phyloP scores from a whole-genome alignment of 2,113 vertebrate species.

The Synchiropus splendidus region DNA sequence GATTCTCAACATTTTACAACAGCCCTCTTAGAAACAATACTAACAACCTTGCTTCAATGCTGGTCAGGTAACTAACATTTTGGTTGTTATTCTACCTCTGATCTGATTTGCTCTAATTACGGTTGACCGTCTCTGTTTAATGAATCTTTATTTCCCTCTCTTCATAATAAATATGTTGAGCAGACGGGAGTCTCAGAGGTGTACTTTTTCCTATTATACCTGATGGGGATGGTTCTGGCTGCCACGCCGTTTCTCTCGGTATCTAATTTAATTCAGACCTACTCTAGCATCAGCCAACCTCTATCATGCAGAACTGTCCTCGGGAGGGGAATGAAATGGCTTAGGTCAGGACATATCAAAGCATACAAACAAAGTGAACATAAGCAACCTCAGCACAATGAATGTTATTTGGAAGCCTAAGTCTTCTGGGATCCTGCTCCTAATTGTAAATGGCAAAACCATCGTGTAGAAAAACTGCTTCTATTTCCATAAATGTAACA shows the following conservation, averaged over 20 bases:
- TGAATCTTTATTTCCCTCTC: neutral
- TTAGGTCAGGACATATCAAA: conserved; percentile 31
- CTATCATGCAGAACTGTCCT: conserved; percentile 32
- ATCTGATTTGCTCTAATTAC: too few relatives aligned
- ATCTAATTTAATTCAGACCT: conserved; percentile 40
- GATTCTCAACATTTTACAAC: too few relatives aligned
- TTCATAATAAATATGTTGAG: conserved; percentile 1
- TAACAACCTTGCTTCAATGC: too few relatives aligned
- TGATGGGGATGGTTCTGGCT: conserved; percentile 24
- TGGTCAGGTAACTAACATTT: too few relatives aligned
- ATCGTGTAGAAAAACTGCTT: conserved; percentile 4
- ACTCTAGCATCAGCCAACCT: conserved; percentile 31
- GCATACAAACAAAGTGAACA: conserved; percentile 21
- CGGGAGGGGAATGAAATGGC: conserved; percentile 37
- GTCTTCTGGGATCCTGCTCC: conserved; percentile 21
- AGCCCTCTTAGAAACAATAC: too few relatives aligned
- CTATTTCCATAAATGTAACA: conserved; percentile 2
- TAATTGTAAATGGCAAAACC: conserved; percentile 17
- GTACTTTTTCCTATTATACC: conserved; percentile 24
- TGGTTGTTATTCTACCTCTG: too few relatives aligned
- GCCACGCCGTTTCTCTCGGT: conserved; percentile 23
- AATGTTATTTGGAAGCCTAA: conserved; percentile 24
- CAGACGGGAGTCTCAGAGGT: conserved; percentile 19
- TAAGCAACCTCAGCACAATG: conserved; percentile 41
- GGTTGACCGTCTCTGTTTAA: too few relatives aligned